These are phyloP conservation scores for Rhincodon typus DNA, from an alignment of 2,797 vertebrate genomes.

Conservation along the genomic window DNA sequence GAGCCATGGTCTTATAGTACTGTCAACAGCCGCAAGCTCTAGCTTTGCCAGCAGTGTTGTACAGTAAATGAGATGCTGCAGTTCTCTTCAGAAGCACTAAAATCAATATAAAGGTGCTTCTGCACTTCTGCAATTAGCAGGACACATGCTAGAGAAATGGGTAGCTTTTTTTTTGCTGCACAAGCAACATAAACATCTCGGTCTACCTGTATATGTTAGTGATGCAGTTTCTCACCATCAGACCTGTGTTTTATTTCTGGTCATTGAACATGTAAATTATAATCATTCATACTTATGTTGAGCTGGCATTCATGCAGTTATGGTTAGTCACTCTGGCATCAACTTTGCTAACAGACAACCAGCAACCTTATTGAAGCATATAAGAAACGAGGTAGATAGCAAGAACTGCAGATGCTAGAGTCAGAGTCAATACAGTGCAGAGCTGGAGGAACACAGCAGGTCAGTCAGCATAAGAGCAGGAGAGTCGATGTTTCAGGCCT, in stretches of 20 bases:
- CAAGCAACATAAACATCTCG: not conserved
- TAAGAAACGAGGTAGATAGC: not conserved
- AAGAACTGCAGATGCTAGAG: too few species aligned
- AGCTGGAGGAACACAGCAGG: too few species aligned
- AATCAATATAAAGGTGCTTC: not conserved
- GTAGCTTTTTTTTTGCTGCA: not conserved
- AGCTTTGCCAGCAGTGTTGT: not conserved
- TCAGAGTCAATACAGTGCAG: too few species aligned
- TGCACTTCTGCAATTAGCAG: not conserved
- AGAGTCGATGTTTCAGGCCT: too few species aligned
- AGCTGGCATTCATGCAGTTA: not conserved
- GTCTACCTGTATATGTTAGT: not conserved
- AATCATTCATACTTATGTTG: not conserved
- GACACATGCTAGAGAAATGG: not conserved
- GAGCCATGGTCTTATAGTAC: not conserved
- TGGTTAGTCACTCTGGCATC: not conserved
- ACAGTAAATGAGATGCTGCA: not conserved
- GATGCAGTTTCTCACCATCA: not conserved
- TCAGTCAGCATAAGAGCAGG: too few species aligned
- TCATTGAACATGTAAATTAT: not conserved
- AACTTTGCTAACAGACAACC: not conserved
- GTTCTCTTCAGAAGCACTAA: not conserved
- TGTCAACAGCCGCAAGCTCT: not conserved
- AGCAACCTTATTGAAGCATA: not conserved
- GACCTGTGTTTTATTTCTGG: not conserved